Evolutionary conservation across 1,140 invertebrate genomes (phyloP), one percentile per base, ranked within the genome.

Genomic region (Panulirus ornatus): DNA sequence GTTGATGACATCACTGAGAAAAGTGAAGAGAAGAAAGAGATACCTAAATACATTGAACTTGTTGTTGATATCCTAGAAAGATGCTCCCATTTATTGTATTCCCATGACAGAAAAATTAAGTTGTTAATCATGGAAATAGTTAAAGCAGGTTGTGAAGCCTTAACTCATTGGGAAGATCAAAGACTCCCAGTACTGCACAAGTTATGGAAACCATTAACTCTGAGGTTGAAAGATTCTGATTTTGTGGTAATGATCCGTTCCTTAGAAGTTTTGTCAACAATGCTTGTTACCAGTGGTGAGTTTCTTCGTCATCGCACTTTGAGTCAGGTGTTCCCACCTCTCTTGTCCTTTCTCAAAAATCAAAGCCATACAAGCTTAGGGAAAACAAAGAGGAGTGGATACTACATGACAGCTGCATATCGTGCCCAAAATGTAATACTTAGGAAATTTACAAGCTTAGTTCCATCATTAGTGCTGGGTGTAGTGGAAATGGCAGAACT

Each of bases 131-230:
- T 91, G n/a, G 83, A 91, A 78, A 73, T 86, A 19, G 40, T 86
- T 38, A 79, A 71, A 42, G 63, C 58, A 44, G 90, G 90, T 6
- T 91, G 75, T 58, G 9, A 44, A n/a, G 90, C 84, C 14, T 34
- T 91, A 76, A 34, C 66, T 34, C 14, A 79, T 1, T 91, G 83
- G 83, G 90, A 91, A 36, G 73, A 91, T 54, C 78, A 86, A 30
- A 85, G 85, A 34, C 30, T 91, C 0, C 90, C 90, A 30, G 76
- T 91, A 3, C 40, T 86, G 8, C 90, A 91, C 76, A 91, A 91
- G 58, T 66, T 87, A 19, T 91, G 90, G 90, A 91, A 91, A 82
- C 90, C 90, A 27, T 54, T 91, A n/a, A 36, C 87, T 30, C 42
- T 91, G 11, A 71, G 90, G 27, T 54, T 91, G 19, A 86, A 86